Percentiles rank a stretch among this genome's conserved stretches.
Evolutionary conservation across 2,888 invertebrate genomes (phyloP).

Genomic region (Crepidodera aurea): DNA sequence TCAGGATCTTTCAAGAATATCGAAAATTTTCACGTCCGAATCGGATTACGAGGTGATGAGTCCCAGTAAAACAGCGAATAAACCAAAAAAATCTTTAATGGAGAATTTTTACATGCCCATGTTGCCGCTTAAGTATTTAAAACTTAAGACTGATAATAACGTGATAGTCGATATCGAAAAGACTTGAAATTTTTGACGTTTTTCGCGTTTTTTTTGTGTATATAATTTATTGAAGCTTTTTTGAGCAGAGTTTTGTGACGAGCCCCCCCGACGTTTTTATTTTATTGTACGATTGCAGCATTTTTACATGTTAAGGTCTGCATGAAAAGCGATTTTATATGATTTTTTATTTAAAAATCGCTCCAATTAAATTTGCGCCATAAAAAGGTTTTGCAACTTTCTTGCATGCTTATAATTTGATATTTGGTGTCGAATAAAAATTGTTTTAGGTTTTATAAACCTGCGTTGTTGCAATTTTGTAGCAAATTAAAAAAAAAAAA

Average conservation of each 20-base stretch:
- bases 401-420: too few relatives aligned
- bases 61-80: slow-evolving; percentile 48
- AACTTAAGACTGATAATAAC: slow-evolving; percentile 20
- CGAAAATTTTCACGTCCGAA: slow-evolving; percentile 54
- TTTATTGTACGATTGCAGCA: too few relatives aligned
- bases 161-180: slow-evolving; percentile 20
- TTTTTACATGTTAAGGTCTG: too few relatives aligned
- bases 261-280: not conserved
- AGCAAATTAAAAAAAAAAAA: too few relatives aligned
- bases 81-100: slow-evolving; percentile 40
- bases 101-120: slow-evolving; percentile 57
- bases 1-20: slow-evolving; percentile 56
- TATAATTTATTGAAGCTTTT: not conserved
- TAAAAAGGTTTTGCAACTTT: too few relatives aligned
- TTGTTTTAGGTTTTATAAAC: too few relatives aligned
- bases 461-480: too few relatives aligned
- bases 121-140: slow-evolving; percentile 46
- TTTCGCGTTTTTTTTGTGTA: not conserved
- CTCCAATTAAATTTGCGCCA: too few relatives aligned
- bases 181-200: slow-evolving; percentile 7
- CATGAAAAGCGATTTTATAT: too few relatives aligned
- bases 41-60: slow-evolving; percentile 58
- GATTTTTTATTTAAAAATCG: too few relatives aligned
- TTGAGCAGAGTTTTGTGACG: slow-evolving; percentile 11
- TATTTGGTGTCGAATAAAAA: too few relatives aligned